Percentiles rank a stretch among this genome's conserved stretches.
Evolutionary conservation across 2,888 invertebrate genomes (phyloP).

Genomic region (Stegana nigrithorax): DNA sequence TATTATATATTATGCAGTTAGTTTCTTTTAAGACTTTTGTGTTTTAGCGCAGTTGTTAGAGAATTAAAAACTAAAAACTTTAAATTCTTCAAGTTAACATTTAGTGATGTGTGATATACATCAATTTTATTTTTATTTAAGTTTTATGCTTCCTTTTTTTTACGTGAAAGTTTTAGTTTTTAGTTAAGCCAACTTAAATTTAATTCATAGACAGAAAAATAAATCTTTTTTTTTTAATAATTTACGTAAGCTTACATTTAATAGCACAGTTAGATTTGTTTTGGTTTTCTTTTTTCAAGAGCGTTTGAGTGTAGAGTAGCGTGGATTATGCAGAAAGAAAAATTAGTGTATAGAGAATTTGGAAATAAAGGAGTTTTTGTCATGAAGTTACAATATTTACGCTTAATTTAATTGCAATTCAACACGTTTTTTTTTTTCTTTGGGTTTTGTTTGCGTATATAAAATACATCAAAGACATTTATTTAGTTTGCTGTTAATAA

Average conservation of each 20-base stretch:
- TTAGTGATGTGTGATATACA: too few relatives aligned
- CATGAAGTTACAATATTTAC: too few relatives aligned
- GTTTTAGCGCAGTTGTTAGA: conserved; percentile 11
- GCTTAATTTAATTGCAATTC: neutral
- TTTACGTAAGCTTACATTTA: conserved; percentile 57
- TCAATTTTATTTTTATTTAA: neutral
- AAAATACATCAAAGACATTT: neutral
- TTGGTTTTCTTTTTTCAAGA: conserved; percentile 29
- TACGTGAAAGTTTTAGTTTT: neutral
- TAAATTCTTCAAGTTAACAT: conserved; percentile 15
- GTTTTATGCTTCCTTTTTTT: neutral
- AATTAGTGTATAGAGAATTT: conserved; percentile 12
- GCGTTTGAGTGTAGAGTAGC: conserved; percentile 7
- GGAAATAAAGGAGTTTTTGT: conserved; percentile 13
- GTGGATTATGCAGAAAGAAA: neutral
- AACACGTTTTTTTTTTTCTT: neutral
- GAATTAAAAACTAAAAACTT: conserved; percentile 15
- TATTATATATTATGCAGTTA: conserved; percentile 24
- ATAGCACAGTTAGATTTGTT: conserved; percentile 61
- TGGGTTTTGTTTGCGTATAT: neutral
- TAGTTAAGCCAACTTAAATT: conserved; percentile 28
- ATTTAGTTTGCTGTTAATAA: conserved; percentile 2
- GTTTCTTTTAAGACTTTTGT: conserved; percentile 23
- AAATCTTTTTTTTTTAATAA: conserved; percentile 33
- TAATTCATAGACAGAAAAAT: conserved; percentile 5